Evolutionary conservation across 1,140 invertebrate species (phyloP).

Genomic region (Elymnias hypermnestra): DNA sequence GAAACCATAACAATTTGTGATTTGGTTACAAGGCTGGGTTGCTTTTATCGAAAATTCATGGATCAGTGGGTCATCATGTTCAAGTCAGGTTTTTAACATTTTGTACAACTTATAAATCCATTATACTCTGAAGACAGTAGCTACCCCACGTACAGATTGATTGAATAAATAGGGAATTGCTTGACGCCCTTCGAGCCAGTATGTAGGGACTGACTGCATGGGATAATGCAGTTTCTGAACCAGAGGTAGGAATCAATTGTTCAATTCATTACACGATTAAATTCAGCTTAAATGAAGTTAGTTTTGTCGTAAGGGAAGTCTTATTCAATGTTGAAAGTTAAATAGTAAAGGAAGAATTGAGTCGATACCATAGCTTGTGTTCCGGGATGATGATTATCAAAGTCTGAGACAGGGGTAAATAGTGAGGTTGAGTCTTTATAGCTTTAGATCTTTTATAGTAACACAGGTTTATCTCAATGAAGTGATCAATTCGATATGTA

Average conservation of each 20-base stretch:
- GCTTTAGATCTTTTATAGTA: conserved; percentile 27
- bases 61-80: conserved; percentile 37
- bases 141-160: conserved; percentile 26
- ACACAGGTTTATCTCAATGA: background rate
- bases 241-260: conserved; percentile 21
- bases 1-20: conserved; percentile 13
- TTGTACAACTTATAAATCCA: conserved; percentile 23
- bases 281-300: conserved; percentile 3
- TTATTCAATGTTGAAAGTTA: too few species aligned
- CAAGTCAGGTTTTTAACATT: conserved; percentile 36
- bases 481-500: too few species aligned
- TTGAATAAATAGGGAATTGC: conserved; percentile 10
- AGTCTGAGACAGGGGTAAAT: conserved; percentile 19
- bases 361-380: conserved; percentile 23
- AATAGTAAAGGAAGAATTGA: too few species aligned
- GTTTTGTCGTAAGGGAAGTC: conserved; percentile 1
- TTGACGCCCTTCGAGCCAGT: conserved; percentile 16
- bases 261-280: conserved; percentile 6
- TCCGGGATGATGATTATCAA: conserved; percentile 30
- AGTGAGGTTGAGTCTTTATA: conserved; percentile 29
- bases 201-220: conserved; percentile 16
- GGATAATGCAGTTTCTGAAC: conserved; percentile 10
- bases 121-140: conserved; percentile 33
- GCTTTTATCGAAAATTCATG: conserved; percentile 27
- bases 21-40: conserved; percentile 30